A percentile compares a stretch with the other conserved stretches of the same genome.
phyloP scores from a whole-genome alignment of 2,888 invertebrate genomes.

The Biston stratarius region DNA sequence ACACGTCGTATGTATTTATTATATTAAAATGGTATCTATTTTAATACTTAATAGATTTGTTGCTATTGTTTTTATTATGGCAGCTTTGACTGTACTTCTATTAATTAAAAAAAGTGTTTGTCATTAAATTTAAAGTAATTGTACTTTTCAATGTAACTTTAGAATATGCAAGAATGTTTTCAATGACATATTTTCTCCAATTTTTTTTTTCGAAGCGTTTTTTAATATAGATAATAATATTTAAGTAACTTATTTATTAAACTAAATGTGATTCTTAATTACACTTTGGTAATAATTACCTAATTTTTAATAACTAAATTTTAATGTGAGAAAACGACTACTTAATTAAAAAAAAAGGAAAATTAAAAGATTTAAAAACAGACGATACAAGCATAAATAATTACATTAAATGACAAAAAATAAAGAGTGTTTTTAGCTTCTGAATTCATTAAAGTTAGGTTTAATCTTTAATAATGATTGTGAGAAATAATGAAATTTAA shows the following conservation, averaged over 20 bases:
- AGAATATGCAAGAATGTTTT: neutral
- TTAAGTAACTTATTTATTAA: conserved; percentile 44
- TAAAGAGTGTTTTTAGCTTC: conserved; percentile 20
- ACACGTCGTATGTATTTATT: conserved; percentile 66
- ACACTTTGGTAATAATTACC: conserved; percentile 85
- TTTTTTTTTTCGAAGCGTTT: neutral
- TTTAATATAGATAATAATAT: conserved; percentile 17
- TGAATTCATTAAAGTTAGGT: neutral
- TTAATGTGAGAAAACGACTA: conserved; percentile 63
- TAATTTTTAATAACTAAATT: conserved; percentile 72
- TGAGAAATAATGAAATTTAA: conserved; percentile 12
- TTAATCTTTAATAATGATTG: conserved; percentile 9
- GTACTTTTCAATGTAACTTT: conserved; percentile 18
- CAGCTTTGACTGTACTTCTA: conserved; percentile 46
- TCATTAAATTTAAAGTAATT: conserved; percentile 18
- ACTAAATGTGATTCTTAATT: conserved; percentile 80
- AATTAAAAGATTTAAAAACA: conserved; percentile 36
- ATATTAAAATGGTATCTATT: conserved; percentile 52
- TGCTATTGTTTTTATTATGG: conserved; percentile 49
- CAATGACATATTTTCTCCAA: neutral
- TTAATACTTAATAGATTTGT: conserved; percentile 27
- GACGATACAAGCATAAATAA: conserved; percentile 33
- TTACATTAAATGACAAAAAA: conserved; percentile 21
- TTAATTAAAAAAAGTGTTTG: conserved; percentile 5
- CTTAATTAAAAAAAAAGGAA: conserved; percentile 22